Evolutionary conservation across 1,140 invertebrate genomes (phyloP), one percentile per base, ranked within the genome.

Genomic region (Octopus bimaculoides): DNA sequence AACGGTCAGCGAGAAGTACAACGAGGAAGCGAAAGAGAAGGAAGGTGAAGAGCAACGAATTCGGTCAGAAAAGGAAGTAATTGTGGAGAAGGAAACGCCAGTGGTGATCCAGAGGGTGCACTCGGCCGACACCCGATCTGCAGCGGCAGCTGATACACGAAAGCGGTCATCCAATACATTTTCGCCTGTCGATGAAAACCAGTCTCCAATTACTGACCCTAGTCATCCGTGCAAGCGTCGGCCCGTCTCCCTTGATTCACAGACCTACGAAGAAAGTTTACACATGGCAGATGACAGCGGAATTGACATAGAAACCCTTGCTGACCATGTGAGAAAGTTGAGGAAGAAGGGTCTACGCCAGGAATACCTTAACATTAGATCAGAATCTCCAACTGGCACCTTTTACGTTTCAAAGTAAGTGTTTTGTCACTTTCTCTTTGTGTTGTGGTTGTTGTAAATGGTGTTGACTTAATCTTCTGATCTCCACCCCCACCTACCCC

Each of bases 281-380:
- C 89, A 89, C 77, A 84, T 86, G 81, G 84, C 88, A 53, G 88
- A 89, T 73, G 81, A 79, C n/a, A 79, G 80, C 10, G 93, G 93
- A 12, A 91, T 94, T 83, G 93, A 92, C 54, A 91, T 96, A 85
- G 92, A 93, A 79, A 94, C 96, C 87, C 93, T 97, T 87, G 93
- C 96, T 41, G 92, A 95, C 82, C 92, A 94, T 87, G 92, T 97
- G 6, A 92, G 93, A 75, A 91, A 92, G 54, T 93, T 93, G 75
- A 95, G 95, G 56, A 92, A 94, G 55, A 92, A 93, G 78, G 96
- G 96, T 4, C 92, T 98, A 89, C 94, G 88, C 92, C 93, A 91
- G 79, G 96, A 99, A 88, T 92, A 92, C 85, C 92, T 93, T 20
- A 94, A 96, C 84, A 96, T 99, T 79, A 94, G 95, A 85, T 92